phyloP scores from a whole-genome alignment of 2,888 invertebrate species.

The Papilio elwesi region DNA sequence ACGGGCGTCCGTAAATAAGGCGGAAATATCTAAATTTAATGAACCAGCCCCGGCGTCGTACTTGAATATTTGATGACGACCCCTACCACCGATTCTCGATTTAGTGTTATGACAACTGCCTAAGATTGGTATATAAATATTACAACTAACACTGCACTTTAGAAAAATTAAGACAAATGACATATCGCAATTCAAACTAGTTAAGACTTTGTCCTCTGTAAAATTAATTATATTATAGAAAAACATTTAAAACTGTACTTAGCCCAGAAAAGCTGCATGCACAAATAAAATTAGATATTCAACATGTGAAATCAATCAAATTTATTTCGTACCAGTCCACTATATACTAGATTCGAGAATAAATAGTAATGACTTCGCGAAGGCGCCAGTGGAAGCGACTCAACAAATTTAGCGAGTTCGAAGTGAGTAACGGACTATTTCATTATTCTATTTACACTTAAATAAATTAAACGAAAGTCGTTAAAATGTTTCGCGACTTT shows the following conservation, averaged over 20 bases:
- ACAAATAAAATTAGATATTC: neutral
- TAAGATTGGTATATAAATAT: neutral
- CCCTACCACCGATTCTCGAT: conserved; percentile 17
- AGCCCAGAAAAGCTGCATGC: no score
- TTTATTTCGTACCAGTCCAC: neutral
- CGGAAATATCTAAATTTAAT: conserved; percentile 47
- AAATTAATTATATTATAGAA: neutral
- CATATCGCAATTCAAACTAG: no score
- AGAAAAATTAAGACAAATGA: no score
- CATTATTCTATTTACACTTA: conserved; percentile 25
- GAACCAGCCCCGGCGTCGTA: conserved; percentile 38
- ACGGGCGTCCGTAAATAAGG: conserved; percentile 40
- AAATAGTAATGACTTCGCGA: neutral
- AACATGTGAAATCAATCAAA: neutral
- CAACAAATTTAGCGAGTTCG: conserved; percentile 24
- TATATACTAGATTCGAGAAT: neutral
- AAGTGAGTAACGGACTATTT: conserved; percentile 30
- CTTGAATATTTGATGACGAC: conserved; percentile 40
- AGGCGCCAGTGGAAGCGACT: conserved; percentile 18
- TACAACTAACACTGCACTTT: neutral
- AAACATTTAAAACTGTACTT: neutral
- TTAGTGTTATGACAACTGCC: neutral
- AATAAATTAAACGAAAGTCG: no score
- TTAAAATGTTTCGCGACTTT: no score
- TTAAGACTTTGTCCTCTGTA: no score